phyloP scores from a whole-genome alignment of 2,113 vertebrate genomes.

The Odobenus rosmarus region DNA sequence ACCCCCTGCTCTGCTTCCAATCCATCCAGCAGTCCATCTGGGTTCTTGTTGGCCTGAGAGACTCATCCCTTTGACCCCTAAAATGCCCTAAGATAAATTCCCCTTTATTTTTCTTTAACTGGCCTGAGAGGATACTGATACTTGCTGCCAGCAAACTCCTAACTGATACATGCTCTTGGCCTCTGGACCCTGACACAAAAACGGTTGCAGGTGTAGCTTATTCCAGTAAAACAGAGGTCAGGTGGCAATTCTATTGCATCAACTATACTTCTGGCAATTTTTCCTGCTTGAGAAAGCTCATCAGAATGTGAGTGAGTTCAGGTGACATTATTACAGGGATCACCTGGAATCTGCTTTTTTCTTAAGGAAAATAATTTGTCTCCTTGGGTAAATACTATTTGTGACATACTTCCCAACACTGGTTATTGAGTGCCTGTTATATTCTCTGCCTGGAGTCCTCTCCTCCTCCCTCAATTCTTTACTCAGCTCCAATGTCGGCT shows the following conservation, averaged over 20 bases:
- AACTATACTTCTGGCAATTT: not conserved
- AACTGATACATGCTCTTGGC: not conserved
- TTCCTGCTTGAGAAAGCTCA: constrained; percentile 28
- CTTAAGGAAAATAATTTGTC: not conserved
- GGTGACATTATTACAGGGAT: not conserved
- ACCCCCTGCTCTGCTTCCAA: not conserved
- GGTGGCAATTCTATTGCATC: not conserved
- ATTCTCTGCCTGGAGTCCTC: not conserved
- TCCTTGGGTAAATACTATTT: not conserved
- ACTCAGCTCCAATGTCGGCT: not conserved
- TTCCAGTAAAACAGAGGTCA: not conserved
- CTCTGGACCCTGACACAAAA: not conserved
- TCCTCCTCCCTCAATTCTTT: not conserved
- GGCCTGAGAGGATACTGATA: not conserved
- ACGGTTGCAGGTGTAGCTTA: not conserved
- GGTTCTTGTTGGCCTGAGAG: not conserved
- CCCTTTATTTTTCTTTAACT: not conserved
- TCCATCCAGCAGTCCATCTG: not conserved
- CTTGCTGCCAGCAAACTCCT: not conserved
- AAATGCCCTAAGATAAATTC: not conserved
- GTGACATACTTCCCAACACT: not conserved
- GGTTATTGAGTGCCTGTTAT: not conserved
- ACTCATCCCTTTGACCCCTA: not conserved
- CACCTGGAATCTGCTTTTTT: constrained; percentile 35
- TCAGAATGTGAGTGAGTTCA: not conserved